Evolutionary conservation across 2,888 invertebrate genomes (phyloP).

Genomic region (Acleris cristana): DNA sequence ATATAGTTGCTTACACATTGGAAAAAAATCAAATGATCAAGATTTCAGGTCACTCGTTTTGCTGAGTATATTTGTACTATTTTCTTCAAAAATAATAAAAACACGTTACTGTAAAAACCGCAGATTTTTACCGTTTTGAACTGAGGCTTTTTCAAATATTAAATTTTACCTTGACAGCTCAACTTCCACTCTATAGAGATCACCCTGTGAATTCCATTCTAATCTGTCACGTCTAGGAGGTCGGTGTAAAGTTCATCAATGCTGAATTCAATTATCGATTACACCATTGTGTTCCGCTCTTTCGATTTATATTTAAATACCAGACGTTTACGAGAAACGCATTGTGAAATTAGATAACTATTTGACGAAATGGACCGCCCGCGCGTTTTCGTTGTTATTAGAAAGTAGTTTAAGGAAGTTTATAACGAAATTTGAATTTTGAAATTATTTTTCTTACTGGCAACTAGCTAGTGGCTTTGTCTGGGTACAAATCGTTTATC

Average conservation of each 20-base stretch:
- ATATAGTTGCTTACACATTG: no score
- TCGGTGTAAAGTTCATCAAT: constrained; percentile 84
- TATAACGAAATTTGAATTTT: no score
- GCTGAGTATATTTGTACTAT: no score
- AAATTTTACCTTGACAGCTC: not conserved
- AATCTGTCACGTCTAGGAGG: constrained; percentile 83
- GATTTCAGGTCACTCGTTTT: no score
- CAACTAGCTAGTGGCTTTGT: no score
- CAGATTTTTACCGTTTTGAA: not conserved
- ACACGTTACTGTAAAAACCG: no score
- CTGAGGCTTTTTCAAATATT: not conserved
- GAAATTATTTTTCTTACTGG: no score
- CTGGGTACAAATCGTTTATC: no score
- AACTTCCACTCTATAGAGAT: constrained; percentile 56
- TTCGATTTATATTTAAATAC: constrained; percentile 84
- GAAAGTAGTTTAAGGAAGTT: constrained; percentile 21
- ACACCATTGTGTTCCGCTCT: constrained; percentile 82
- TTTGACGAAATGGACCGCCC: constrained; percentile 75
- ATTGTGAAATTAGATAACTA: constrained; percentile 79
- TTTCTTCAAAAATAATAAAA: no score
- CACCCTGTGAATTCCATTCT: constrained; percentile 72
- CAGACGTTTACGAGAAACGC: constrained; percentile 79
- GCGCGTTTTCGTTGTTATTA: constrained; percentile 51
- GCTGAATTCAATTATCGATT: constrained; percentile 84
- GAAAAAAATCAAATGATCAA: no score